Percentiles rank a stretch among this genome's conserved stretches.
Conservation (phyloP, 2,797 vertebrate genomes). For the Semaprochilodus insignis region DNA sequence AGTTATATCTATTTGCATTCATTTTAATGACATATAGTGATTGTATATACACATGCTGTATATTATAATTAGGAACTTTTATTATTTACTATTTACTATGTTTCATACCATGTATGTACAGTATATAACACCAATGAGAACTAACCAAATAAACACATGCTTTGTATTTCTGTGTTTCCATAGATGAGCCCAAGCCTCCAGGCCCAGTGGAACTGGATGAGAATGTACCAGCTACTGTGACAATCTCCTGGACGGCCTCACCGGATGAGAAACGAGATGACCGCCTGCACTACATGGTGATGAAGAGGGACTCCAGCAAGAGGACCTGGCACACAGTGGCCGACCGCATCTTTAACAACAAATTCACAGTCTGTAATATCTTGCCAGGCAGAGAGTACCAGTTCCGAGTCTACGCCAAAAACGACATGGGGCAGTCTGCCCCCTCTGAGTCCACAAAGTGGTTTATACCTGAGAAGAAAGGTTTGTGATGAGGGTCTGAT, state of each 20-base stretch:
- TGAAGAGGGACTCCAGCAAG: constrained; percentile 82
- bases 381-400: constrained; percentile 88
- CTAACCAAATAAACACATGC: background rate
- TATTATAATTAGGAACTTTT: too few species aligned
- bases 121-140: background rate
- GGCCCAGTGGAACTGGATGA: constrained; percentile 84
- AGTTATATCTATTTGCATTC: too few species aligned
- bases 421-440: constrained; percentile 84
- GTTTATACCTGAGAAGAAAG: constrained; percentile 79
- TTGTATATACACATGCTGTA: too few species aligned
- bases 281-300: constrained; percentile 85
- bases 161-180: background rate
- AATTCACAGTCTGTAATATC: constrained; percentile 85
- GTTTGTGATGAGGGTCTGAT: constrained; percentile 67
- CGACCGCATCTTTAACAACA: constrained; percentile 89
- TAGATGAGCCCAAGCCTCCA: constrained; percentile 87
- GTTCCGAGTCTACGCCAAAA: constrained; percentile 91
- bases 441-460: constrained; percentile 87
- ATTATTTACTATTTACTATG: background rate
- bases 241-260: constrained; percentile 86
- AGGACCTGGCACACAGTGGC: constrained; percentile 81
- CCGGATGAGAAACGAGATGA: constrained; percentile 84
- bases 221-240: constrained; percentile 88
- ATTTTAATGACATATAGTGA: too few species aligned
- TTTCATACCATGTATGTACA: background rate